Conservation (phyloP, 2,113 vertebrate genomes). For the Melanocharis versteri region DNA sequence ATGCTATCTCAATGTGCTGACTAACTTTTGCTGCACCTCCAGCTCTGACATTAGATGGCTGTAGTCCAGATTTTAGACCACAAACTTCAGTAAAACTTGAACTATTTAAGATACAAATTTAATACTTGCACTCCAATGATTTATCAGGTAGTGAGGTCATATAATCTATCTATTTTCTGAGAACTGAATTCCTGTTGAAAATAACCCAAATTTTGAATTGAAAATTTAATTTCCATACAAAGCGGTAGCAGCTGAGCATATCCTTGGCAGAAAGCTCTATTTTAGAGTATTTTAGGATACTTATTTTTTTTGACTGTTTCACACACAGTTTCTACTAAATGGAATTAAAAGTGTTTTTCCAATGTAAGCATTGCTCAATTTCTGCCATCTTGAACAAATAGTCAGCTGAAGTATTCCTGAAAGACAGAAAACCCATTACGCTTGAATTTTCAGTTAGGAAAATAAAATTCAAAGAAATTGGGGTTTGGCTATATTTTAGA, state of each 20-base stretch:
- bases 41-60: neutral
- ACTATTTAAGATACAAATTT: neutral
- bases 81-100: neutral
- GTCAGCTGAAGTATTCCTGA: neutral
- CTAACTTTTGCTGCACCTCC: neutral
- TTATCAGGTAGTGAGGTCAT: neutral
- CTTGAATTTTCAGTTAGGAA: neutral
- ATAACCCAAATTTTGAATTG: neutral
- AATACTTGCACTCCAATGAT: neutral
- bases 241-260: neutral
- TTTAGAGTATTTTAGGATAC: neutral
- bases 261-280: neutral
- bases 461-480: neutral
- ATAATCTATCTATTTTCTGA: neutral
- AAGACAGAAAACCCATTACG: neutral
- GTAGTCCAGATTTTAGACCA: neutral
- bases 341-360: neutral
- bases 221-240: neutral
- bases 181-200: neutral
- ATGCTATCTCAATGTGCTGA: neutral
- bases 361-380: neutral
- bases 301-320: neutral
- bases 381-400: neutral
- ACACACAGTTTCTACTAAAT: neutral
- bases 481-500: neutral